These are phyloP conservation scores for Anoncus sp. DNA, from an alignment of 2,888 invertebrate genomes.

Conservation along the genomic window DNA sequence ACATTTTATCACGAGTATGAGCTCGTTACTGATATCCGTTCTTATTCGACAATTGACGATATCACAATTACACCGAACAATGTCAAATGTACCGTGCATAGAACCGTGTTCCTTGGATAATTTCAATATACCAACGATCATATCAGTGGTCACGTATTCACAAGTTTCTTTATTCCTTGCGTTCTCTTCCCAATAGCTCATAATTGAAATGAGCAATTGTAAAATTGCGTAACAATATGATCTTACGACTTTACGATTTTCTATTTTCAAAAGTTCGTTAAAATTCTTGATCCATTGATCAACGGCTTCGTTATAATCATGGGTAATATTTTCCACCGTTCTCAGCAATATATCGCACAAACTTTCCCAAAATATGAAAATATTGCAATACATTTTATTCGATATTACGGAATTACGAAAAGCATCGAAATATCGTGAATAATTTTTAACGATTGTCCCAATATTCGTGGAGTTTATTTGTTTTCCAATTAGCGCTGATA, in stretches of 20 bases:
- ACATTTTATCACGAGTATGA: conserved; percentile 30
- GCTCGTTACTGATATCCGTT: conserved; percentile 30
- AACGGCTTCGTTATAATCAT: neutral
- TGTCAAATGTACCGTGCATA: conserved; percentile 13
- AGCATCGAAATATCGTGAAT: conserved; percentile 42
- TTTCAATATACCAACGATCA: conserved; percentile 24
- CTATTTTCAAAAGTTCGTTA: neutral
- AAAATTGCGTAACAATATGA: conserved; percentile 35
- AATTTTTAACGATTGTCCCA: neutral
- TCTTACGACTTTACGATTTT: conserved; percentile 20
- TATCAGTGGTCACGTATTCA: neutral
- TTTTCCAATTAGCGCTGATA: conserved; percentile 53
- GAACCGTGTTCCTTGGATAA: conserved; percentile 33
- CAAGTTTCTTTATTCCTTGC: neutral
- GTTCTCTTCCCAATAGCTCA: conserved; percentile 47
- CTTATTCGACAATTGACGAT: conserved; percentile 5
- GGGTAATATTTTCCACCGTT: conserved; percentile 18
- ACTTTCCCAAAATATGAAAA: conserved; percentile 47
- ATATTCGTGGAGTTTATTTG: conserved; percentile 6
- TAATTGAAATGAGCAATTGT: conserved; percentile 20
- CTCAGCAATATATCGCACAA: conserved; percentile 43
- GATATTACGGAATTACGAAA: conserved; percentile 49
- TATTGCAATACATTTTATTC: neutral
- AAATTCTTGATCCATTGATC: conserved; percentile 1
- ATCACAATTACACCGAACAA: too few species aligned